A percentile compares a stretch with the other conserved stretches of the same genome.
Conservation (phyloP, 2,888 invertebrate genomes). For the Griposia aprilina region DNA sequence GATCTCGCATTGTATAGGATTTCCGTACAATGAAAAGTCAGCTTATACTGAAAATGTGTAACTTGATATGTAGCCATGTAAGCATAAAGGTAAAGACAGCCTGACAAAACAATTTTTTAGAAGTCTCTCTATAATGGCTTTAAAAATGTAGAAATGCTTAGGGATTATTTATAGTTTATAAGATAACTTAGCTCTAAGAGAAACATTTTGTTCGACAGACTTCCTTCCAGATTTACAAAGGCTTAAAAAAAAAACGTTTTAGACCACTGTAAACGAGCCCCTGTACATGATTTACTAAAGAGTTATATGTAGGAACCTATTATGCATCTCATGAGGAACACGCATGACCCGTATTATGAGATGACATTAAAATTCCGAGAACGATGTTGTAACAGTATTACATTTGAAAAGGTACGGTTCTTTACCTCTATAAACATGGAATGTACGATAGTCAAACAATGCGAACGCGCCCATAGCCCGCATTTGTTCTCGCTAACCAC, state of each 20-base stretch:
- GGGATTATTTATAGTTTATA: not conserved
- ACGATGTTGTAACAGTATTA: slow-evolving; percentile 1
- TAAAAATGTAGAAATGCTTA: not conserved
- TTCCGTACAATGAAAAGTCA: too few species aligned
- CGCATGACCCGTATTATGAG: slow-evolving; percentile 11
- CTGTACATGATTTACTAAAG: not conserved
- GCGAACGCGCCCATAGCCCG: slow-evolving; percentile 51
- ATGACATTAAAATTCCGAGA: slow-evolving; percentile 25
- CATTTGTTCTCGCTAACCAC: slow-evolving; percentile 43
- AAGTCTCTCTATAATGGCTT: not conserved
- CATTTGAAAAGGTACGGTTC: slow-evolving; percentile 47
- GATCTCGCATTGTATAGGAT: too few species aligned
- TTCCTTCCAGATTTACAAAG: not conserved
- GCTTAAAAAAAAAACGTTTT: not conserved
- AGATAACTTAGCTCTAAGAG: not conserved
- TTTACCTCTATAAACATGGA: slow-evolving; percentile 60
- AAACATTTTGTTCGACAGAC: not conserved
- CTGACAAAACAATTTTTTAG: not conserved
- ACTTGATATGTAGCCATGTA: too few species aligned
- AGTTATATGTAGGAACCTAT: not conserved
- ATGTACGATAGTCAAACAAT: slow-evolving; percentile 61
- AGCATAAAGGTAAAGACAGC: too few species aligned
- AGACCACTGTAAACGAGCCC: not conserved
- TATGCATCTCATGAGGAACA: slow-evolving; percentile 7
- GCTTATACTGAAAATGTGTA: too few species aligned